Conservation (phyloP, 2,888 invertebrate genomes). For the Chymomyza procnemis region DNA sequence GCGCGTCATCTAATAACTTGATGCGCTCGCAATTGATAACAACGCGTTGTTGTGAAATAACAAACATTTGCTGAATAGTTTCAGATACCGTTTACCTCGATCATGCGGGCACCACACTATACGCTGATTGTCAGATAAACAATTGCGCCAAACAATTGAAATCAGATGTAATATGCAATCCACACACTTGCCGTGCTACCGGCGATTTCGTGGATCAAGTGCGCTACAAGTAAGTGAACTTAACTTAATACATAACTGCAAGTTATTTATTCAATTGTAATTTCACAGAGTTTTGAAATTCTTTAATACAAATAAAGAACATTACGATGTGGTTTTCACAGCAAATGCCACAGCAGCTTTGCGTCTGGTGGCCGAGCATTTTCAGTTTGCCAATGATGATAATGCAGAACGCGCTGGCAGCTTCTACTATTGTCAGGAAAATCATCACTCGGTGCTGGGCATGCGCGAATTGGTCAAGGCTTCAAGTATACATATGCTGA, state of each 20-base stretch:
- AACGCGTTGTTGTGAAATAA: not conserved
- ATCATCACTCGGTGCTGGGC: constrained; percentile 97
- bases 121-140: constrained; percentile 86
- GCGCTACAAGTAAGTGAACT: constrained; percentile 82
- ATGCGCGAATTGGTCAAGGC: constrained; percentile 88
- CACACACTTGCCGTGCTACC: constrained; percentile 91
- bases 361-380: constrained; percentile 90
- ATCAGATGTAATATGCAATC: constrained; percentile 91
- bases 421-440: constrained; percentile 91
- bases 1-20: not conserved
- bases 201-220: constrained; percentile 91
- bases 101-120: constrained; percentile 92
- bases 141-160: constrained; percentile 83
- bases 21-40: not conserved
- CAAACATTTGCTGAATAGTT: not conserved
- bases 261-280: not conserved
- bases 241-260: not conserved
- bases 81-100: constrained; percentile 89
- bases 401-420: constrained; percentile 78
- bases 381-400: constrained; percentile 81
- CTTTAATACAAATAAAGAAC: constrained; percentile 88
- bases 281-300: constrained; percentile 86
- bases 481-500: constrained; percentile 81
- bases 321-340: constrained; percentile 95
- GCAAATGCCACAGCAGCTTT: constrained; percentile 93